A percentile compares a stretch with the other conserved stretches of the same genome.
phyloP scores from a whole-genome alignment of 2,113 vertebrate genomes.

The Trochalopteron elliotii region DNA sequence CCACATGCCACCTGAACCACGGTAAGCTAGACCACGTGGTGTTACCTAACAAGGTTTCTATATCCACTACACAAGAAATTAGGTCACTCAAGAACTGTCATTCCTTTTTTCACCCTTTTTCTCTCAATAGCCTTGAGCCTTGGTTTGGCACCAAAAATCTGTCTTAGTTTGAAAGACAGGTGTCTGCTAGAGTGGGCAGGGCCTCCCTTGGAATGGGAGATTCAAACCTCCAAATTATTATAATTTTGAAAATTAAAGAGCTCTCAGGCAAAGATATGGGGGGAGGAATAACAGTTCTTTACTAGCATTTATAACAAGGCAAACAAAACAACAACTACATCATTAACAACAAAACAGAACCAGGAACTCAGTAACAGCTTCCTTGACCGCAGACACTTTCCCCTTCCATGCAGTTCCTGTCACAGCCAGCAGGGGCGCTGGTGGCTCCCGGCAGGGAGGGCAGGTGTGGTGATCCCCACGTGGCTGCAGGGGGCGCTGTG shows the following conservation, averaged over 20 bases:
- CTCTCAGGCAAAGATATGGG: background rate
- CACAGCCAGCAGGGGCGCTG: background rate
- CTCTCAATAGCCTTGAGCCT: background rate
- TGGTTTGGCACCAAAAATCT: background rate
- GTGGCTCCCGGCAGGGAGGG: background rate
- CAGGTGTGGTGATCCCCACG: background rate
- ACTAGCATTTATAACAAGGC: background rate
- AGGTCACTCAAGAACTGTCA: background rate
- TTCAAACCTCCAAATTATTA: background rate
- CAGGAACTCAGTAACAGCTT: background rate
- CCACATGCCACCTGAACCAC: background rate
- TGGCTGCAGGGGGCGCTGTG: background rate
- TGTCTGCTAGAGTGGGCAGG: background rate
- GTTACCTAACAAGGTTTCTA: background rate
- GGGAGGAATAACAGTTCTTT: background rate
- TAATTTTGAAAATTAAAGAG: background rate
- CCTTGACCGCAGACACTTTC: background rate
- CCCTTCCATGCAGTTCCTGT: background rate
- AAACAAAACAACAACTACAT: background rate
- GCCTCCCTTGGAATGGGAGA: background rate
- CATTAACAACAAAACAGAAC: background rate
- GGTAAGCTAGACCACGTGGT: background rate
- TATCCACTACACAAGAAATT: background rate
- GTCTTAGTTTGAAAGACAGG: background rate
- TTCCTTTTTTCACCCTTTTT: background rate